Evolutionary conservation across 23 tunicate genomes (phyloP).

Genomic region (Phallusia fumigata): DNA sequence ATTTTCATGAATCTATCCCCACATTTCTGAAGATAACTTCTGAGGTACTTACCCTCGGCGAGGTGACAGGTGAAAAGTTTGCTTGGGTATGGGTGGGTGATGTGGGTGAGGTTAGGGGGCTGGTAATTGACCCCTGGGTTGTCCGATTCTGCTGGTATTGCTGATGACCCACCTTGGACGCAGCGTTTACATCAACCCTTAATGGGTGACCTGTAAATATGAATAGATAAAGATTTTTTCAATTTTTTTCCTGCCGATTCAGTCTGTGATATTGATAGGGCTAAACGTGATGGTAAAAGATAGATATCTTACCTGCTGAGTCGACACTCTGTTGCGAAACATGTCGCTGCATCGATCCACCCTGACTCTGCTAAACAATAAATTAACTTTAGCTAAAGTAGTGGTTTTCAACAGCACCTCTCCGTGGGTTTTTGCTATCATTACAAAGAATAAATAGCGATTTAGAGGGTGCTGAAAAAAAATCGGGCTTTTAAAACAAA

Average conservation of each 20-base stretch:
- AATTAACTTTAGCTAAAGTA: not conserved
- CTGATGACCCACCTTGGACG: conserved; percentile 72
- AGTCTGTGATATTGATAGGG: not conserved
- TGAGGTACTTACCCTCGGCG: conserved; percentile 65
- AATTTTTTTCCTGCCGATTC: not conserved
- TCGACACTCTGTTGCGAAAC: not conserved
- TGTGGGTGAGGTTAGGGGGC: conserved; percentile 93
- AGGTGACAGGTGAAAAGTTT: conserved; percentile 76
- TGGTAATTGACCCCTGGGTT: conserved; percentile 51
- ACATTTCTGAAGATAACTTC: too few species aligned
- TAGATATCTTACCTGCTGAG: not conserved
- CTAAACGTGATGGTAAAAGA: not conserved
- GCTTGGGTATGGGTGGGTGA: conserved; percentile 74
- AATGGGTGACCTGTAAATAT: conserved; percentile 27
- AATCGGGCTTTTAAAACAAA: too few species aligned
- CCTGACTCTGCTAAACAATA: not conserved
- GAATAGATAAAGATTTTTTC: not conserved
- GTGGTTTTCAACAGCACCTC: too few species aligned
- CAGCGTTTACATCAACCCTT: conserved; percentile 83
- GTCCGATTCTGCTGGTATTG: conserved; percentile 34
- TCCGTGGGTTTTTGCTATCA: too few species aligned
- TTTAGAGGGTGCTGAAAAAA: too few species aligned
- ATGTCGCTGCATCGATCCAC: not conserved
- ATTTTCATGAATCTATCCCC: too few species aligned
- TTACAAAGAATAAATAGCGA: too few species aligned